phyloP scores from a whole-genome alignment of 2,797 vertebrate species.

The Numenius phaeopus region DNA sequence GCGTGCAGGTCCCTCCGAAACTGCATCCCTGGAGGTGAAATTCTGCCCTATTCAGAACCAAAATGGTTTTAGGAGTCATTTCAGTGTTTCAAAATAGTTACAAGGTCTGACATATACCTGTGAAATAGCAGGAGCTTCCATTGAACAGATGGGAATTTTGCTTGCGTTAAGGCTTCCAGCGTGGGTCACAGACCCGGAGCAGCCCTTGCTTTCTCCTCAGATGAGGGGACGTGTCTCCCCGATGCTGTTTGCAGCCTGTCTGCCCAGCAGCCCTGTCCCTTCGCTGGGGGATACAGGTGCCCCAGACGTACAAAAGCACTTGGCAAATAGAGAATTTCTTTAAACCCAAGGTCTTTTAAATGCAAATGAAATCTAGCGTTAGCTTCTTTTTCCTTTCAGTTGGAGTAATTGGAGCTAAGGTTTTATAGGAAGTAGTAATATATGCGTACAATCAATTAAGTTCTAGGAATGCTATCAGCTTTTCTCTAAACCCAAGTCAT shows the following conservation, averaged over 20 bases:
- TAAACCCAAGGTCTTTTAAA: slow-evolving; percentile 29
- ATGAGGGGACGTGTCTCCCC: not conserved
- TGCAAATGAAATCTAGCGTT: slow-evolving; percentile 33
- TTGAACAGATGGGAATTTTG: not conserved
- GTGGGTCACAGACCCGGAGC: not conserved
- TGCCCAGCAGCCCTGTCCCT: not conserved
- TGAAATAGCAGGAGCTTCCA: not conserved
- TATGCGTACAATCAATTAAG: slow-evolving; percentile 1
- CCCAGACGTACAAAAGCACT: not conserved
- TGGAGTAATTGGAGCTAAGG: slow-evolving; percentile 16
- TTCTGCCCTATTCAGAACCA: not conserved
- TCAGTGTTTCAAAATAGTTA: not conserved
- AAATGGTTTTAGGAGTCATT: not conserved
- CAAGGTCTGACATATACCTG: rapidly evolving
- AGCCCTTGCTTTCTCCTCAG: not conserved
- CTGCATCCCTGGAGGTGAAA: not conserved
- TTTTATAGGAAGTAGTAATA: not conserved
- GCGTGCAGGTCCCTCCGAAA: not conserved
- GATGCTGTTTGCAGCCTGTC: not conserved
- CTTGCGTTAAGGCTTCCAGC: not conserved
- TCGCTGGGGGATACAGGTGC: not conserved
- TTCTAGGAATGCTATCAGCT: not conserved
- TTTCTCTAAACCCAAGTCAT: not conserved
- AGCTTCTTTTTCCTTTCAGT: not conserved
- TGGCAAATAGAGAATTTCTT: slow-evolving; percentile 9